Evolutionary conservation across 2,797 vertebrate genomes (phyloP).

Genomic region (Pangasius mekongensis): DNA sequence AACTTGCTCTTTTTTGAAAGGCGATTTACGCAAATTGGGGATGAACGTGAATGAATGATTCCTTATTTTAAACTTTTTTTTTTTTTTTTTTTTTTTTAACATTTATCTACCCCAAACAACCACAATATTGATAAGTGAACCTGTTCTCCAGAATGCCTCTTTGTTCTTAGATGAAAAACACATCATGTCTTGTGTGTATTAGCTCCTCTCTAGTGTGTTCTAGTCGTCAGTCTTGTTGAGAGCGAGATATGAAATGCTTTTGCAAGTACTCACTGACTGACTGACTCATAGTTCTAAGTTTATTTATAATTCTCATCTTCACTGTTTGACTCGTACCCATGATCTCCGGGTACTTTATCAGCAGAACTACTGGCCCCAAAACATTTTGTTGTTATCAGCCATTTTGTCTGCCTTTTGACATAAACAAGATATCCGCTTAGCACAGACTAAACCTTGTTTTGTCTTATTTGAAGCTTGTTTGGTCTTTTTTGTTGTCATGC

Average conservation of each 20-base stretch:
- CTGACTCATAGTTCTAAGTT: neutral
- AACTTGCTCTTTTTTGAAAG: slow-evolving; percentile 22
- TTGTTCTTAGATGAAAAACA: neutral
- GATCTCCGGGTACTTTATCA: neutral
- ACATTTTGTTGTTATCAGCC: neutral
- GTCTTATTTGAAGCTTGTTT: neutral
- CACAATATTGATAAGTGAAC: neutral
- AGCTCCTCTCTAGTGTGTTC: neutral
- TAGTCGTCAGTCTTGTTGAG: neutral
- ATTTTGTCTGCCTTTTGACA: neutral
- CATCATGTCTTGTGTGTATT: neutral
- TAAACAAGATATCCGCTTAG: neutral
- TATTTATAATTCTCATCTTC: neutral
- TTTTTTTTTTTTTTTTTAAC: neutral
- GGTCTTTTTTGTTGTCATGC: neutral
- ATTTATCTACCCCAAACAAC: neutral
- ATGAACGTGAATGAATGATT: neutral
- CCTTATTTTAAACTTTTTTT: too few species aligned
- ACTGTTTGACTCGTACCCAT: neutral
- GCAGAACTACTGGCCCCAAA: neutral
- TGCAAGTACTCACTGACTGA: neutral
- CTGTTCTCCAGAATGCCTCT: neutral
- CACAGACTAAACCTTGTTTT: neutral
- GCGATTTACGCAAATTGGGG: neutral
- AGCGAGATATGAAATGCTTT: neutral